Evolutionary conservation across 2,113 vertebrate genomes (phyloP), one percentile per base, ranked within the genome.

Genomic region (Mobula hypostoma): DNA sequence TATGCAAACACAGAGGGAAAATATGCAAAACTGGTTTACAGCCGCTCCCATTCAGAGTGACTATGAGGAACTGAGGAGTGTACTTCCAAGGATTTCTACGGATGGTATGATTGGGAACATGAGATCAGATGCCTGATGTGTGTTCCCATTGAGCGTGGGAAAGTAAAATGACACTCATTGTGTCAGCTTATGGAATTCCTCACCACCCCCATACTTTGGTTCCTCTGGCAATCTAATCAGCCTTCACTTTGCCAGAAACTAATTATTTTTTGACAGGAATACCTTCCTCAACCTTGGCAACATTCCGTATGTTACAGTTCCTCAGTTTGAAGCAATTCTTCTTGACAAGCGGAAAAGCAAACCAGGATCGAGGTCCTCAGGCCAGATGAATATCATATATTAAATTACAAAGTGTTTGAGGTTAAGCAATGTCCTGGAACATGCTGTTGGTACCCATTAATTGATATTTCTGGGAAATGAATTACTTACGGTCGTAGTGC

Each of bases 391-490:
- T 36, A 68, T 32, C 61, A 32, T 90, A 14, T 90, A n/a, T 66
- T 90, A 66, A 90, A 90, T 32, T 66, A 29, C 85, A 90, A 90
- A 61, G 85, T 68, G 66, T 66, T 90, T 66, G 85, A 63, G 66
- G 66, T 32, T 63, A 66, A 90, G 15, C n/a, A 90, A 90, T 14
- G 32, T 66, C 27, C 85, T 90, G 85, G 85, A 90, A 90, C 85
- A 4, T 79, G n/a, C 15, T 79, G n/a, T 6, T 90, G 85, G 85
- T 63, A 32, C 58, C 61, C 85, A 66, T 90, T 90, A 90, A 90
- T 66, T 32, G 29, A 90, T 32, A 27, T 63, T n/a, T 32, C 29
- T 90, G 61, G 85, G 85, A 90, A n/a, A 21, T 68, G 29, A 90
- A 6, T 90, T 90, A 68, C 85, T 88, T 88, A 56, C 83, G n/a